phyloP scores from a whole-genome alignment of 1,140 invertebrate genomes.

The Drosophila nasuta region DNA sequence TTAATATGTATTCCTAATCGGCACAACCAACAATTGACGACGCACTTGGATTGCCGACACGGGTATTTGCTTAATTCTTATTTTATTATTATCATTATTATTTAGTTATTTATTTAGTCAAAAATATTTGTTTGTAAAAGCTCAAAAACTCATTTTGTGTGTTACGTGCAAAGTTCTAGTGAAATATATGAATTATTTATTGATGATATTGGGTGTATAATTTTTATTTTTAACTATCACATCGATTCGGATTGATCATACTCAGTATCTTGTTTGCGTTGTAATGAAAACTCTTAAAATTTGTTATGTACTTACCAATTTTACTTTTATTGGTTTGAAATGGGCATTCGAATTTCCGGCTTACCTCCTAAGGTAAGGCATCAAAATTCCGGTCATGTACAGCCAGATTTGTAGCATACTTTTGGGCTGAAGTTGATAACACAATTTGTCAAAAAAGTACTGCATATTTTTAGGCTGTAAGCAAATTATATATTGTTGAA shows the following conservation, averaged over 20 bases:
- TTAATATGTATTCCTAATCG: slow-evolving; percentile 57
- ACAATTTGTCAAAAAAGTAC: slow-evolving; percentile 3
- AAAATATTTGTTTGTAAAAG: slow-evolving; percentile 50
- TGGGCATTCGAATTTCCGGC: not conserved
- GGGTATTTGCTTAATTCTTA: slow-evolving; percentile 56
- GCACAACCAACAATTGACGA: slow-evolving; percentile 50
- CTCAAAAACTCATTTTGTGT: slow-evolving; percentile 16
- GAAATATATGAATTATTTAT: slow-evolving; percentile 79
- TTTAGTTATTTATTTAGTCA: slow-evolving; percentile 76
- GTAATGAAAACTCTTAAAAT: not conserved
- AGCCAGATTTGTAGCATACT: slow-evolving; percentile 5
- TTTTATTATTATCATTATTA: slow-evolving; percentile 18
- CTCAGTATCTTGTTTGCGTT: not conserved
- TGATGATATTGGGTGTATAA: slow-evolving; percentile 28
- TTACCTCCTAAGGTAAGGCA: not conserved
- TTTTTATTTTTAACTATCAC: not conserved
- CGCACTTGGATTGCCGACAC: slow-evolving; percentile 29
- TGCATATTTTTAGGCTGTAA: slow-evolving; percentile 37
- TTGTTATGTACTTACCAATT: not conserved
- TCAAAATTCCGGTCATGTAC: not conserved
- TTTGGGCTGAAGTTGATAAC: not conserved
- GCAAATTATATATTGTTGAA: not conserved
- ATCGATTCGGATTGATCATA: no score
- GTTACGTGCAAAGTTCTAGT: slow-evolving; percentile 66
- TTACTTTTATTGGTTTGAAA: not conserved